A percentile compares a stretch with the other conserved stretches of the same genome.
Conservation (phyloP, 2,888 invertebrate genomes). For the Neria commutata region DNA sequence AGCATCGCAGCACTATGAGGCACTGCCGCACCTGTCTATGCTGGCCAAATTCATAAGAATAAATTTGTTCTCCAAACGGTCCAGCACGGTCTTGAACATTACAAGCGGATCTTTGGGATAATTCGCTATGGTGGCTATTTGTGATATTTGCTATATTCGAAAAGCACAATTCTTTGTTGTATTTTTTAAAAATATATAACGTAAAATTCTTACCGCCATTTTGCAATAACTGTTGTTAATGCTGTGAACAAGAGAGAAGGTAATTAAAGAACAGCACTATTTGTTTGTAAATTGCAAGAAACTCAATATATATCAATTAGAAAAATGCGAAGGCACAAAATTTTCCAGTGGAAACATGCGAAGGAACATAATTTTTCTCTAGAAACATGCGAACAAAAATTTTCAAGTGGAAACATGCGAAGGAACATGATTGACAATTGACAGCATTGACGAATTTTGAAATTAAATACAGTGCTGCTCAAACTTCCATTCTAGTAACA, state of each 20-base stretch:
- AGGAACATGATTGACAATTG: too few relatives aligned
- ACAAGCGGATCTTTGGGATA: slow-evolving; percentile 41
- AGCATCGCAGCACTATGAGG: neutral
- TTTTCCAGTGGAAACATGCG: too few relatives aligned
- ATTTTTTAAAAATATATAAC: neutral
- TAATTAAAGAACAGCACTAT: neutral
- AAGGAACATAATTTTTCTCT: too few relatives aligned
- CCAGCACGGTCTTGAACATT: slow-evolving; percentile 44
- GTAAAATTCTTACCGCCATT: neutral
- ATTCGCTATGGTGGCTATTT: slow-evolving; percentile 39
- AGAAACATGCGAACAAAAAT: too few relatives aligned
- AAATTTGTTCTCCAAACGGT: slow-evolving; percentile 14
- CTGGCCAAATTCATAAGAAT: slow-evolving; percentile 55
- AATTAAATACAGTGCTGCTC: too few relatives aligned
- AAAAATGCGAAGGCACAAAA: too few relatives aligned
- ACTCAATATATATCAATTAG: too few relatives aligned
- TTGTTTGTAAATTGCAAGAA: too few relatives aligned
- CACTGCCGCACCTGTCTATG: slow-evolving; percentile 49
- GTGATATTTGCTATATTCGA: slow-evolving; percentile 29
- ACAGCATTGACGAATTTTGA: too few relatives aligned
- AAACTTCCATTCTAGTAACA: too few relatives aligned
- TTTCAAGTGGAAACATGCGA: too few relatives aligned
- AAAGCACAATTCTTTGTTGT: too few relatives aligned
- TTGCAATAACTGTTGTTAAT: neutral
- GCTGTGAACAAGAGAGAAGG: neutral